Conservation (phyloP, 2,888 invertebrate species). For the Chalcosyrphus nemorum region DNA sequence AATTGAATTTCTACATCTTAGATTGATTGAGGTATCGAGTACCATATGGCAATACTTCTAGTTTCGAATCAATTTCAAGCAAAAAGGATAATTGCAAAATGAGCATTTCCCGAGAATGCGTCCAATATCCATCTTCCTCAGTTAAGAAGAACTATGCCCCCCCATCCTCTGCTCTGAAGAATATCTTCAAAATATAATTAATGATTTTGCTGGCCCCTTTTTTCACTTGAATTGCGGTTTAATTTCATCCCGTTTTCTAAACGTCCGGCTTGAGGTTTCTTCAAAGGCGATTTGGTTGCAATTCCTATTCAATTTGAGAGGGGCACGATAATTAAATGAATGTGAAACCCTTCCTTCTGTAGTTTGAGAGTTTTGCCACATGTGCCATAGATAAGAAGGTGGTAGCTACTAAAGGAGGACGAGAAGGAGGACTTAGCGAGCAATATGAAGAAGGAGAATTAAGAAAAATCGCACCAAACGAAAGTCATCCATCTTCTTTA, state of each 20-base stretch:
- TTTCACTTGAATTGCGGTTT: constrained; percentile 25
- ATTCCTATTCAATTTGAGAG: constrained; percentile 11
- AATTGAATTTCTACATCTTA: constrained; percentile 11
- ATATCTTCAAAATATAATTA: constrained; percentile 44
- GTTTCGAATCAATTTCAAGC: constrained; percentile 28
- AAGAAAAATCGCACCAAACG: constrained; percentile 48
- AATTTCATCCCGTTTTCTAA: constrained; percentile 22
- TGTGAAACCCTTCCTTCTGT: constrained; percentile 12
- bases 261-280: constrained; percentile 13
- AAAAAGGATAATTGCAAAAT: constrained; percentile 31
- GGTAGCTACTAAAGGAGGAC: too few species aligned
- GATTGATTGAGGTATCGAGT: not conserved
- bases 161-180: not conserved
- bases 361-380: constrained; percentile 39
- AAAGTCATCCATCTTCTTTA: constrained; percentile 62
- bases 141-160: too few species aligned
- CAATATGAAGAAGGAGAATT: constrained; percentile 7
- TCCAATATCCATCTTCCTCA: not conserved
- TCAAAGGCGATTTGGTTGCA: constrained; percentile 40
- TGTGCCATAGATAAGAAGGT: constrained; percentile 41
- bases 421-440: too few species aligned
- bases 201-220: constrained; percentile 21
- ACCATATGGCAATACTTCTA: constrained; percentile 24
- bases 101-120: not conserved
- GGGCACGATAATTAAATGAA: constrained; percentile 42